Conservation (phyloP, 2,797 vertebrate species). For the Neosilurus hyrtlii region DNA sequence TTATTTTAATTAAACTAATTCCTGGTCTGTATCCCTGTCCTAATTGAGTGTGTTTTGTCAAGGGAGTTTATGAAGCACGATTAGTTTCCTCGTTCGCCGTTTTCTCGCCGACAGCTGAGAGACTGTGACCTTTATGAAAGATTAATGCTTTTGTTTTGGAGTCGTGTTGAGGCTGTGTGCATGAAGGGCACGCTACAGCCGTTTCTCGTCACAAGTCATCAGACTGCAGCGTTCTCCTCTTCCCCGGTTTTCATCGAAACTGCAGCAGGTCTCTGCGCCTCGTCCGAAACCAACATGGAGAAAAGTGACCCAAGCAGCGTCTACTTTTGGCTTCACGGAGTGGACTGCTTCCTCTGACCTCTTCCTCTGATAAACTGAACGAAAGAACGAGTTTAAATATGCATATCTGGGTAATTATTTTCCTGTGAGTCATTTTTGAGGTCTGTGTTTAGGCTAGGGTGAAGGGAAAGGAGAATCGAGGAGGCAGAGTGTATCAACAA, state of each 20-base stretch:
- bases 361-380: not conserved
- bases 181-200: not conserved
- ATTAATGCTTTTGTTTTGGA: conserved; percentile 43
- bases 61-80: conserved; percentile 25
- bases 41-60: conserved; percentile 29
- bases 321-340: conserved; percentile 21
- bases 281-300: conserved; percentile 8
- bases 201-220: not conserved
- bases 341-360: conserved; percentile 32
- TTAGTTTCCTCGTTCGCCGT: conserved; percentile 11
- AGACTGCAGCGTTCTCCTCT: not conserved
- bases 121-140: conserved; percentile 52
- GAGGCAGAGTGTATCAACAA: not conserved
- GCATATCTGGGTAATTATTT: not conserved
- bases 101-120: conserved; percentile 15
- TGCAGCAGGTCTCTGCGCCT: not conserved
- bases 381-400: not conserved
- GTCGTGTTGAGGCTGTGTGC: not conserved
- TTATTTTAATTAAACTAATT: conserved; percentile 11
- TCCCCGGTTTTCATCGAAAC: not conserved
- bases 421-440: not conserved
- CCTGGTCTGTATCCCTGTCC: conserved; percentile 9
- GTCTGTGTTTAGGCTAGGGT: not conserved
- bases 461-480: too few relatives aligned
- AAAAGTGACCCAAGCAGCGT: conserved; percentile 13